Conservation (phyloP, 35 echinoderm and acorn worm species). For the Eucidaris tribuloides region DNA sequence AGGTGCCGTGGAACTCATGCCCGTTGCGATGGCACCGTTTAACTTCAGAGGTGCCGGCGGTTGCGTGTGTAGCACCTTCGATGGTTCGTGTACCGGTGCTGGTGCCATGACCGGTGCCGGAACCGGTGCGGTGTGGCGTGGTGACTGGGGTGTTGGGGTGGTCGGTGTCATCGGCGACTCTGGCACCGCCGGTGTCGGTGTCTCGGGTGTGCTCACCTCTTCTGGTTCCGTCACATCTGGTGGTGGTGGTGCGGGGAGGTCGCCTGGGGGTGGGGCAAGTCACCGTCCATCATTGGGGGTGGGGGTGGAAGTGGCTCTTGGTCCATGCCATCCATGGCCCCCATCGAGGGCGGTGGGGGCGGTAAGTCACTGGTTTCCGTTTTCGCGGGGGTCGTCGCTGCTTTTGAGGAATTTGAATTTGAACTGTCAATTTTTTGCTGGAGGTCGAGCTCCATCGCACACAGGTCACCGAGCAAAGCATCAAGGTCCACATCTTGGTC, state of each 20-base stretch:
- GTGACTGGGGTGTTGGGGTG: constrained; percentile 14
- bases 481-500: constrained; percentile 96
- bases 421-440: constrained; percentile 58
- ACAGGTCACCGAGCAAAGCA: constrained; percentile 91
- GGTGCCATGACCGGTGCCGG: neutral
- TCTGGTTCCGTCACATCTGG: too few relatives aligned
- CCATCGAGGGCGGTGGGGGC: constrained; percentile 41
- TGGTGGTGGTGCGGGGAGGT: neutral
- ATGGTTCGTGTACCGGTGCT: neutral
- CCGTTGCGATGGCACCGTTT: neutral
- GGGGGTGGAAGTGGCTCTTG: constrained; percentile 63
- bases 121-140: neutral
- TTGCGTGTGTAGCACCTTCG: neutral
- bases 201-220: neutral
- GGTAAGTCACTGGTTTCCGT: neutral
- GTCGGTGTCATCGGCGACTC: constrained; percentile 1
- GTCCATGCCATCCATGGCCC: too few relatives aligned
- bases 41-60: neutral
- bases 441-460: constrained; percentile 87
- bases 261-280: constrained; percentile 41
- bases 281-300: neutral
- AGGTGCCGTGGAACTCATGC: neutral
- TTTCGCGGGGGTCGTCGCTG: neutral
- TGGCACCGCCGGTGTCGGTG: neutral
- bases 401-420: neutral